Conservation (phyloP, 2,888 invertebrate genomes). For the Camponotus fellah region DNA sequence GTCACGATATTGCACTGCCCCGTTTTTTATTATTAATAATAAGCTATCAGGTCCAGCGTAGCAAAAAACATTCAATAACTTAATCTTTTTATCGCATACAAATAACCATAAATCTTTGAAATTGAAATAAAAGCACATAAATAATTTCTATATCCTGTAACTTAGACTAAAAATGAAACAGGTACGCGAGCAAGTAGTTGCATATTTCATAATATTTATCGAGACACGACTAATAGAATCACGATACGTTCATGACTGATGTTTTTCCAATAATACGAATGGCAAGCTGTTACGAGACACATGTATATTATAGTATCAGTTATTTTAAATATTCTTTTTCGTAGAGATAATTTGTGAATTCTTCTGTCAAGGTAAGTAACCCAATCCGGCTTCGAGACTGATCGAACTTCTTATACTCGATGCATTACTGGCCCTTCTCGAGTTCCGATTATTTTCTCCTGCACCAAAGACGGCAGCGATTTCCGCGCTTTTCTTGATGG, state of each 20-base stretch:
- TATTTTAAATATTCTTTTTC: constrained; percentile 1
- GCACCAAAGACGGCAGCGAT: constrained; percentile 95
- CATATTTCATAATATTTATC: constrained; percentile 20
- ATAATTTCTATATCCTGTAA: constrained; percentile 13
- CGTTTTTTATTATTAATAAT: constrained; percentile 62
- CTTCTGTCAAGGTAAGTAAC: constrained; percentile 81
- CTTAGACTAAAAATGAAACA: constrained; percentile 35
- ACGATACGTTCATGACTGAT: constrained; percentile 37
- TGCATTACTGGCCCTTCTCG: constrained; percentile 80
- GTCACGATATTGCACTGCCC: constrained; percentile 73
- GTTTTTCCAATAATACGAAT: constrained; percentile 22
- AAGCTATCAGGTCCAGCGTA: constrained; percentile 76
- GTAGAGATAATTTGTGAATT: background rate
- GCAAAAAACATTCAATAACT: constrained; percentile 53
- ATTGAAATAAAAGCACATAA: constrained; percentile 10
- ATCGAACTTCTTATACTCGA: constrained; percentile 83
- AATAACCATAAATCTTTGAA: constrained; percentile 1
- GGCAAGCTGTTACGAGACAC: constrained; percentile 38
- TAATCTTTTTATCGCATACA: constrained; percentile 12
- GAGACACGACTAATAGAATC: constrained; percentile 42
- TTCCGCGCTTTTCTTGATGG: constrained; percentile 95
- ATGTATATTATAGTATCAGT: background rate
- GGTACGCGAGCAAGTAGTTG: constrained; percentile 42
- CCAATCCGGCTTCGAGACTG: constrained; percentile 84
- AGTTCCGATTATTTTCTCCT: constrained; percentile 75